These are phyloP conservation scores for Chloroclystis v-ata DNA, from an alignment of 2,888 invertebrate species.

Conservation along the genomic window DNA sequence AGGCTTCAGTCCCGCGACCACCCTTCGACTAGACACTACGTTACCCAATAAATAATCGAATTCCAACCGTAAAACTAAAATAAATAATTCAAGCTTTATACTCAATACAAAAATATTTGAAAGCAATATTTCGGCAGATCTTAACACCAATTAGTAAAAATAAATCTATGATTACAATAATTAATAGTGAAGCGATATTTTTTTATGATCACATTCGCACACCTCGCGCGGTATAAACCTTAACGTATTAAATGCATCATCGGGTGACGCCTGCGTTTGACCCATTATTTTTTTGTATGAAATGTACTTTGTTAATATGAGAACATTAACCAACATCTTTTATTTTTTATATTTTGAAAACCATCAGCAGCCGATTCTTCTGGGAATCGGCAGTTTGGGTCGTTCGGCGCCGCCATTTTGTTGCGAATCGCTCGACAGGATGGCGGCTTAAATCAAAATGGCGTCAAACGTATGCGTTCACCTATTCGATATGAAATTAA, in stretches of 20 bases:
- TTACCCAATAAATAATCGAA: slow-evolving; percentile 61
- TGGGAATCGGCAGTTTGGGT: slow-evolving; percentile 63
- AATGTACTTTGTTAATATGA: slow-evolving; percentile 61
- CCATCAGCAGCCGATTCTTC: slow-evolving; percentile 60
- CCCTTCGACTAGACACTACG: slow-evolving; percentile 67
- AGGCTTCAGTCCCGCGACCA: slow-evolving; percentile 46
- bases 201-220: slow-evolving; percentile 62
- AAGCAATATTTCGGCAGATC: slow-evolving; percentile 67
- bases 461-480: slow-evolving; percentile 46
- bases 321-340: slow-evolving; percentile 63
- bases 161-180: slow-evolving; percentile 60
- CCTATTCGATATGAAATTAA: slow-evolving; percentile 43
- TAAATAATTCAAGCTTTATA: slow-evolving; percentile 64
- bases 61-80: slow-evolving; percentile 55
- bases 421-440: slow-evolving; percentile 34
- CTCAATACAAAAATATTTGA: slow-evolving; percentile 54
- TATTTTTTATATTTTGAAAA: slow-evolving; percentile 45
- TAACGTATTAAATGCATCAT: slow-evolving; percentile 54
- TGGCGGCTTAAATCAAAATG: slow-evolving; percentile 50
- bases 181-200: slow-evolving; percentile 60
- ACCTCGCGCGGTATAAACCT: slow-evolving; percentile 48
- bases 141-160: slow-evolving; percentile 48
- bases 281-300: slow-evolving; percentile 53
- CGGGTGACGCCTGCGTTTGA: slow-evolving; percentile 43
- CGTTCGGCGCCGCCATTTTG: slow-evolving; percentile 63